Evolutionary conservation across 2,113 vertebrate species (phyloP).

Genomic region (Sakesphorus luctuosus): DNA sequence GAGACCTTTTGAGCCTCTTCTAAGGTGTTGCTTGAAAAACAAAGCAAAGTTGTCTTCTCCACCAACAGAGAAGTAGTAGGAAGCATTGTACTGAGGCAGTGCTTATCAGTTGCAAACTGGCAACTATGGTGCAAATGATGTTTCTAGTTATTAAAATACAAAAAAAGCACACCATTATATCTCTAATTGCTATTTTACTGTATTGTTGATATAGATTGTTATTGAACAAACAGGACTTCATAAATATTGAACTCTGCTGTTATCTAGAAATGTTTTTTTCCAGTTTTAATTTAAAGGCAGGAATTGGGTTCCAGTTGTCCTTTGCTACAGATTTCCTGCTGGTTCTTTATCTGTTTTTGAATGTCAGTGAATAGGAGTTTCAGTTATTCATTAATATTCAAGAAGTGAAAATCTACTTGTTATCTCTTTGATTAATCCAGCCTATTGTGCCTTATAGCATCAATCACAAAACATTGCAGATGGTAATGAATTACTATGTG

Average conservation of each 20-base stretch:
- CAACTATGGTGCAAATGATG: background rate
- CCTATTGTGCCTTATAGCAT: slow-evolving; percentile 46
- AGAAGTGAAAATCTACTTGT: slow-evolving; percentile 44
- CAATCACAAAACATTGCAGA: slow-evolving; percentile 42
- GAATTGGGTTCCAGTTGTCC: background rate
- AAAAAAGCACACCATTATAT: background rate
- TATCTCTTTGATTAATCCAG: slow-evolving; percentile 58
- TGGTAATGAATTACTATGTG: slow-evolving; percentile 41
- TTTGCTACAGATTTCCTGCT: slow-evolving; percentile 16
- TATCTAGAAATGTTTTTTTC: background rate
- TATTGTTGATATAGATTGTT: background rate
- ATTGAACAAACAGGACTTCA: background rate
- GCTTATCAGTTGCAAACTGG: background rate
- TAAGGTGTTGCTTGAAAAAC: background rate
- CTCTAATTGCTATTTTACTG: background rate
- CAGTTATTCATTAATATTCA: slow-evolving; percentile 60
- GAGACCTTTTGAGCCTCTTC: background rate
- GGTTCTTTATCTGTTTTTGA: slow-evolving; percentile 43
- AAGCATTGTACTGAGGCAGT: background rate
- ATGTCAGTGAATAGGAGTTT: slow-evolving; percentile 22
- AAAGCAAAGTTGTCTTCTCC: background rate
- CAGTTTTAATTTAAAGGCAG: slow-evolving; percentile 14
- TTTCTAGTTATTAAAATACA: background rate
- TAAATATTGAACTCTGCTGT: background rate
- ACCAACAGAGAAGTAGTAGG: background rate